Evolutionary conservation across 2,888 invertebrate genomes (phyloP).

Genomic region (Odontocolon sp.): DNA sequence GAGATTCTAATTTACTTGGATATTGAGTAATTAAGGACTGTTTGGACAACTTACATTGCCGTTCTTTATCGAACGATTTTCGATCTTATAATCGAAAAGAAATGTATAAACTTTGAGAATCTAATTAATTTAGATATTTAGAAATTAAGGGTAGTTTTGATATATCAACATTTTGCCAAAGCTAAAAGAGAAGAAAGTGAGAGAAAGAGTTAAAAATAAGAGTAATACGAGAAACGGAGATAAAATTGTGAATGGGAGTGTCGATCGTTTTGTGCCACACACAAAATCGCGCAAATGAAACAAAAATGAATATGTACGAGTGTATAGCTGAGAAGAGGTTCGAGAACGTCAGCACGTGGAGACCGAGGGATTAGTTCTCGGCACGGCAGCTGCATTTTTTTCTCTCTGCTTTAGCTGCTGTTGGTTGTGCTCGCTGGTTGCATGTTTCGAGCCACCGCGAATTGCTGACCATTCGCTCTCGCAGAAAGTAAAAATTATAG

Average conservation of each 20-base stretch:
- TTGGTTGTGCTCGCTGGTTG: slow-evolving; percentile 62
- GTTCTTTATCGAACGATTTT: no score
- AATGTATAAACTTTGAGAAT: no score
- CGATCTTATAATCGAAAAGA: no score
- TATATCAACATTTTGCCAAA: no score
- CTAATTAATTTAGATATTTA: no score
- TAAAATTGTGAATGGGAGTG: slow-evolving; percentile 47
- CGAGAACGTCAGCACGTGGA: slow-evolving; percentile 1
- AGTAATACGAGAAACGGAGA: slow-evolving; percentile 40
- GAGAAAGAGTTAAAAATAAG: background rate
- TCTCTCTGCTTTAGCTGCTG: slow-evolving; percentile 22
- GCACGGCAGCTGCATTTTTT: slow-evolving; percentile 75
- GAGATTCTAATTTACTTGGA: no score
- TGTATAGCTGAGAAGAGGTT: background rate
- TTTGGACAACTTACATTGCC: no score
- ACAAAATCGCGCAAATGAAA: slow-evolving; percentile 34
- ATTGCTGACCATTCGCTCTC: slow-evolving; percentile 11
- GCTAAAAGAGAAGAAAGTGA: slow-evolving; percentile 17
- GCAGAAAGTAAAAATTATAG: slow-evolving; percentile 70
- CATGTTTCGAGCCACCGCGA: slow-evolving; percentile 70
- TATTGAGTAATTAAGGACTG: no score
- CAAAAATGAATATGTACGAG: slow-evolving; percentile 42
- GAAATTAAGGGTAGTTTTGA: no score
- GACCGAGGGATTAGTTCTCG: slow-evolving; percentile 46
- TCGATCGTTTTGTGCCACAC: slow-evolving; percentile 28